These are phyloP conservation scores for Stenopsyche tienmushanensis DNA, from an alignment of 1,140 invertebrate species.

Conservation along the genomic window DNA sequence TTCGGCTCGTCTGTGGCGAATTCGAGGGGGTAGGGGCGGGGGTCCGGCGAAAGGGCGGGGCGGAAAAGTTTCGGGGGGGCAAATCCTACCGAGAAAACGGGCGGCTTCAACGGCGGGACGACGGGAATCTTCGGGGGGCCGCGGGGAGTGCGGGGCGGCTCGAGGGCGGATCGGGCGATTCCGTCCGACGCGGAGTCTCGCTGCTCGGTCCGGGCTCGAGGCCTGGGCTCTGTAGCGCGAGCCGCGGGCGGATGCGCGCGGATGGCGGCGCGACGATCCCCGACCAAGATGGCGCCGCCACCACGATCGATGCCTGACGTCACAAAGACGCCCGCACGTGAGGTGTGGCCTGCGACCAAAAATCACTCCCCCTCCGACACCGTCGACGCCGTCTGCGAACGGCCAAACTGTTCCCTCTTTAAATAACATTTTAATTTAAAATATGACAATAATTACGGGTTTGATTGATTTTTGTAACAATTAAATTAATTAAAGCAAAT, in stretches of 20 bases:
- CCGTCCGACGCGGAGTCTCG: too few relatives aligned
- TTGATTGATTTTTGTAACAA: too few relatives aligned
- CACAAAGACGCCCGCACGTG: constrained; percentile 19
- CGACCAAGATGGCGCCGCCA: constrained; percentile 25
- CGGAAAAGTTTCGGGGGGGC: not conserved
- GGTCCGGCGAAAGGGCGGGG: not conserved
- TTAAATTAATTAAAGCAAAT: too few relatives aligned
- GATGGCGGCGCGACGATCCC: constrained; percentile 2
- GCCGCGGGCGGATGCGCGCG: not conserved
- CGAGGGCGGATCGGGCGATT: too few relatives aligned
- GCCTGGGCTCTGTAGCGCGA: not conserved
- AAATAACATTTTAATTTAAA: too few relatives aligned
- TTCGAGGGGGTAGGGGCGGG: not conserved
- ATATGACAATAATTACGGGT: too few relatives aligned
- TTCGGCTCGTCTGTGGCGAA: not conserved
- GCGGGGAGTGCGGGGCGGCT: too few relatives aligned
- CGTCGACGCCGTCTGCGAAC: constrained; percentile 2
- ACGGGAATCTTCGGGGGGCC: not conserved
- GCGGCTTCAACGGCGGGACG: constrained; percentile 1
- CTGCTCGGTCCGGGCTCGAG: not conserved
- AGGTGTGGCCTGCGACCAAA: constrained; percentile 1
- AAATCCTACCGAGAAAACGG: too few relatives aligned
- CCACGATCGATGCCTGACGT: constrained; percentile 24
- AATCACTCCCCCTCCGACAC: not conserved
- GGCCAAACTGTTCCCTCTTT: too few relatives aligned